Evolutionary conservation across 2,888 invertebrate genomes (phyloP).

Genomic region (Gasteruption jaculator): DNA sequence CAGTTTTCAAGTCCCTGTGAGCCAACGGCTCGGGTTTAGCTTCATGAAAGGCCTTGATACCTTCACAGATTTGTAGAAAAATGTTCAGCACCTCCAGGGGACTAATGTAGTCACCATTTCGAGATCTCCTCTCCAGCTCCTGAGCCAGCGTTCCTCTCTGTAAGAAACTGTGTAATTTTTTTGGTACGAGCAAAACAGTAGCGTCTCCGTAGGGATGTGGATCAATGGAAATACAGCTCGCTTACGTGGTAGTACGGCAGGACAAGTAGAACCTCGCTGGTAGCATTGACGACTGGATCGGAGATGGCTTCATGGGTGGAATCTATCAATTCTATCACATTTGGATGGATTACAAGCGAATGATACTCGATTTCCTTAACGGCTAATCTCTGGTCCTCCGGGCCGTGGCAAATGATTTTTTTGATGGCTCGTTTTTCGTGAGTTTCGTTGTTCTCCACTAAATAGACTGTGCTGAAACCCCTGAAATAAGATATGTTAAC

Average conservation of each 20-base stretch:
- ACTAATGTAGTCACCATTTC: constrained; percentile 59
- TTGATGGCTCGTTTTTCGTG: constrained; percentile 72
- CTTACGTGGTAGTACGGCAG: constrained; percentile 69
- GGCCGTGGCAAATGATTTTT: constrained; percentile 74
- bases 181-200: background rate
- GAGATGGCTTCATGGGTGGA: constrained; percentile 62
- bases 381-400: constrained; percentile 70
- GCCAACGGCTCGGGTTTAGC: constrained; percentile 69
- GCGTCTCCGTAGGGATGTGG: background rate
- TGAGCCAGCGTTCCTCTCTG: constrained; percentile 71
- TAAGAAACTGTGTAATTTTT: constrained; percentile 18
- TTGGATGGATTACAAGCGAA: constrained; percentile 65
- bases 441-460: constrained; percentile 66
- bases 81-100: constrained; percentile 65
- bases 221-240: too few relatives aligned
- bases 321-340: constrained; percentile 70
- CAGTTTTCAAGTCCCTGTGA: constrained; percentile 82
- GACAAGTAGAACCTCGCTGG: constrained; percentile 69
- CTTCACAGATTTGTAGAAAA: constrained; percentile 71
- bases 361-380: constrained; percentile 72
- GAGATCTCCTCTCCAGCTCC: constrained; percentile 61
- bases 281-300: constrained; percentile 64
- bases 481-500: constrained; percentile 52
- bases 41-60: constrained; percentile 70
- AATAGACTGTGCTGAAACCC: constrained; percentile 76